phyloP scores from a whole-genome alignment of 2,797 vertebrate species.

The Hyperoplus lanceolatus region DNA sequence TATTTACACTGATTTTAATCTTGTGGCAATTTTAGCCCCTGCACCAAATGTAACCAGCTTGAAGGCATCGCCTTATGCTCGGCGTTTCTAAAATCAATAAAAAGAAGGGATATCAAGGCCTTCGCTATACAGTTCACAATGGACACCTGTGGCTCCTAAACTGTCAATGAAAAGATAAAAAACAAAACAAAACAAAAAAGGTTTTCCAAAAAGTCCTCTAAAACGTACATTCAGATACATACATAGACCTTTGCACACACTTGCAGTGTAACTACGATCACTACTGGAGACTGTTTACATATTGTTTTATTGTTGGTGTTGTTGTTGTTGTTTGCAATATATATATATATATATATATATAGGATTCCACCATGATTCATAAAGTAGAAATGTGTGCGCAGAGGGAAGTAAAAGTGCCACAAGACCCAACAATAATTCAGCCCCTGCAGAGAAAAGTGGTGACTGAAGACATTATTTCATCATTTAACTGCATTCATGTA shows the following conservation, averaged over 20 bases:
- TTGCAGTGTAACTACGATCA: conserved; percentile 86
- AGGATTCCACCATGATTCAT: conserved; percentile 77
- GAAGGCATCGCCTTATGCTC: conserved; percentile 85
- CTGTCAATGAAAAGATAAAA: conserved; percentile 80
- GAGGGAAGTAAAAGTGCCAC: conserved; percentile 93
- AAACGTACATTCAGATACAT: conserved; percentile 93
- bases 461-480: conserved; percentile 92
- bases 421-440: conserved; percentile 96
- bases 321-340: conserved; percentile 78
- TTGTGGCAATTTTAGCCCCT: conserved; percentile 99
- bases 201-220: conserved; percentile 89
- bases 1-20: conserved; percentile 99
- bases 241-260: conserved; percentile 90
- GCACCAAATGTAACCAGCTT: conserved; percentile 93
- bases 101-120: conserved; percentile 83
- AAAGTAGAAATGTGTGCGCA: conserved; percentile 85
- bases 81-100: conserved; percentile 80
- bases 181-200: conserved; percentile 74
- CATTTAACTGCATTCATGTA: conserved; percentile 91
- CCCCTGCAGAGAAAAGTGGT: conserved; percentile 93
- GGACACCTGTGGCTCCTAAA: conserved; percentile 90
- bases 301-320: conserved; percentile 81
- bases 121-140: conserved; percentile 87
- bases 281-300: conserved; percentile 85
- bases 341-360: conserved; percentile 15